A percentile compares a stretch with the other conserved stretches of the same genome.
Evolutionary conservation across 2,797 vertebrate genomes (phyloP).

Genomic region (Enteromius unitaeniatus): DNA sequence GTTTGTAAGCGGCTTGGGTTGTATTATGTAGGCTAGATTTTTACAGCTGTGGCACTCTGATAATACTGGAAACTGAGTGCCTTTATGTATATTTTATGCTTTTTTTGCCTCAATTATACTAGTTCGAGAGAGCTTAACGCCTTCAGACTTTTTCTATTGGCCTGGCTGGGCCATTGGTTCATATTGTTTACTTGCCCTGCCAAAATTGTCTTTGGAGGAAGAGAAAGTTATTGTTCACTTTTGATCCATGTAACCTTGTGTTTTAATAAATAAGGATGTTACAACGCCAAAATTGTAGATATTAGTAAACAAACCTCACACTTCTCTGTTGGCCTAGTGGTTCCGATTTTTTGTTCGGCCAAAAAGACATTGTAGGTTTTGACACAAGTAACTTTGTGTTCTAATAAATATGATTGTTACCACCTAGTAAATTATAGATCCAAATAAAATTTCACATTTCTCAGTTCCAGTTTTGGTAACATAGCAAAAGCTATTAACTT

Average conservation of each 20-base stretch:
- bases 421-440: background rate
- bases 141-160: background rate
- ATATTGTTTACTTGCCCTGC: background rate
- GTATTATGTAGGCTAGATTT: background rate
- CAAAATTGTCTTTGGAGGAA: background rate
- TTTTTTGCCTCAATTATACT: background rate
- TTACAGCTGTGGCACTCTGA: constrained; percentile 26
- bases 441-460: background rate
- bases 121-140: background rate
- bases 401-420: background rate
- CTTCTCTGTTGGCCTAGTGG: background rate
- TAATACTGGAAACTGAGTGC: constrained; percentile 14
- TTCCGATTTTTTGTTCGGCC: background rate
- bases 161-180: background rate
- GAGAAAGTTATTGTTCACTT: background rate
- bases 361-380: background rate
- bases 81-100: constrained; percentile 10
- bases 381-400: background rate
- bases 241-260: background rate
- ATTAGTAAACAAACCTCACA: background rate
- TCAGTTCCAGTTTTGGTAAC: background rate
- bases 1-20: constrained; percentile 17
- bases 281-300: background rate
- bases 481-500: background rate
- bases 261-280: background rate